Percentiles rank a stretch among this genome's conserved stretches.
Conservation (phyloP, 2,113 vertebrate species). For the Dipodomys spectabilis region DNA sequence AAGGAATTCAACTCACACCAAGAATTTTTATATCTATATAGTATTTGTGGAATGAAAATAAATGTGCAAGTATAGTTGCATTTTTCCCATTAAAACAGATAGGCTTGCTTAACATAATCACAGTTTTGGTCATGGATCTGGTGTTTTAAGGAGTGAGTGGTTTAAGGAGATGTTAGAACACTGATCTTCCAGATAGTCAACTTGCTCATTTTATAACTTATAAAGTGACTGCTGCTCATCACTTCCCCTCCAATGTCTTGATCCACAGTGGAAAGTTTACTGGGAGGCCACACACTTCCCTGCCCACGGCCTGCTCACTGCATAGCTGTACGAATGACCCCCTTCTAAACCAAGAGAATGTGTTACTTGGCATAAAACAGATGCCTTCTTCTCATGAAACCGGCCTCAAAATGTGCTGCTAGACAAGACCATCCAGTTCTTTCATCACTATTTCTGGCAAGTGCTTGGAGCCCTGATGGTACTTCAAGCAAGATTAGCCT, state of each 20-base stretch:
- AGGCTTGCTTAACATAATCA: background rate
- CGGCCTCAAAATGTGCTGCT: background rate
- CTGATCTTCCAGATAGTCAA: background rate
- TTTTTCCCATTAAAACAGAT: background rate
- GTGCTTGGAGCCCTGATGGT: background rate
- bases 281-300: fast-evolving
- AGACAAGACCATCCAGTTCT: conserved; percentile 9
- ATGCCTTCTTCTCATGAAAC: conserved; percentile 60
- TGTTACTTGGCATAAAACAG: conserved; percentile 72
- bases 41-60: background rate
- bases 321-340: background rate
- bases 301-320: fast-evolving
- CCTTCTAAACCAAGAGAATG: conserved; percentile 49
- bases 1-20: background rate
- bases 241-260: background rate
- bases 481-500: background rate
- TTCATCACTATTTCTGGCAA: conserved; percentile 11
- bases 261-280: background rate
- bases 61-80: background rate
- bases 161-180: background rate
- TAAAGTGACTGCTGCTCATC: background rate
- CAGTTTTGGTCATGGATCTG: background rate
- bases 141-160: background rate
- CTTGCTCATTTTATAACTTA: background rate
- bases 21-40: background rate